Conservation (phyloP, 2,797 vertebrate genomes). For the Sarcoramphus papa region DNA sequence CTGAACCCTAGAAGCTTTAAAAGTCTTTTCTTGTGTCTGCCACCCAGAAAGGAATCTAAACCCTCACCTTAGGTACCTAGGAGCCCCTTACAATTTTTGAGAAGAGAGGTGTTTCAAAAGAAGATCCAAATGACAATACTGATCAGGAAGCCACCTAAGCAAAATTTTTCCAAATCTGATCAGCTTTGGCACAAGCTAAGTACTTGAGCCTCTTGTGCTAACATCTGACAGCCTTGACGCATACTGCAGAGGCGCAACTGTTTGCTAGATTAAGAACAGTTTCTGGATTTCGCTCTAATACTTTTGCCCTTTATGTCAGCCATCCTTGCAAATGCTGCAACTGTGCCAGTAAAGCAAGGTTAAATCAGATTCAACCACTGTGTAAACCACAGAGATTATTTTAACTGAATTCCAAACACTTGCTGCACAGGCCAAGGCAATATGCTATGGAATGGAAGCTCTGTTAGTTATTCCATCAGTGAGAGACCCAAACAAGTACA, state of each 20-base stretch:
- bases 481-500: neutral
- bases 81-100: neutral
- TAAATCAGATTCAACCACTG: neutral
- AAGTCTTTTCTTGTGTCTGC: neutral
- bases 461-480: neutral
- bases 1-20: neutral
- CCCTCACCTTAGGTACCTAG: fast-evolving
- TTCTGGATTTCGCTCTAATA: neutral
- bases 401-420: neutral
- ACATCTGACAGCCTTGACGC: neutral
- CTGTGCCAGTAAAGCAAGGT: neutral
- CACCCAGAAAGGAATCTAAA: neutral
- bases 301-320: neutral
- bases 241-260: neutral
- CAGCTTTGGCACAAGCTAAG: neutral
- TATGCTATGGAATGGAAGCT: neutral
- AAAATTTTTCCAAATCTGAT: neutral
- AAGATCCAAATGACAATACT: neutral
- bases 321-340: neutral
- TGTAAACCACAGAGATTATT: neutral
- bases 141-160: neutral
- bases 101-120: neutral
- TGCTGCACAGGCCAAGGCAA: neutral
- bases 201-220: neutral
- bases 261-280: neutral